phyloP scores from a whole-genome alignment of 1,140 invertebrate genomes.

The Nomia melanderi region DNA sequence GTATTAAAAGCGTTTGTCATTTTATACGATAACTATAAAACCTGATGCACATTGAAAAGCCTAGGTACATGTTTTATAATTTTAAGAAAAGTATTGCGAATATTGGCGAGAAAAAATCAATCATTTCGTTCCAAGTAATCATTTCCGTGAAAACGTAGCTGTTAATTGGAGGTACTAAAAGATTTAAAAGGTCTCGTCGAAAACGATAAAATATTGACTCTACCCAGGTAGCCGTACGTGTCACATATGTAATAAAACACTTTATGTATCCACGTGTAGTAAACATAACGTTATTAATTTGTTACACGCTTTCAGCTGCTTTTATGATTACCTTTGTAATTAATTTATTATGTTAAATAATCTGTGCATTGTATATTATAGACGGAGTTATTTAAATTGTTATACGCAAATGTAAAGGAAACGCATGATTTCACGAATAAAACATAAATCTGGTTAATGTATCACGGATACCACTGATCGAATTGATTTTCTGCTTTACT shows the following conservation, averaged over 20 bases:
- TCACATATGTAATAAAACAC: background rate
- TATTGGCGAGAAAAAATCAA: background rate
- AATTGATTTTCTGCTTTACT: too few relatives aligned
- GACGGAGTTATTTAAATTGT: too few relatives aligned
- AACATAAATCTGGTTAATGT: too few relatives aligned
- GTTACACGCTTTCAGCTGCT: background rate
- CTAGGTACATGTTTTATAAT: too few relatives aligned
- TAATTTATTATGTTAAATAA: background rate
- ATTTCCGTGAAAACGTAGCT: background rate
- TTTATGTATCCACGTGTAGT: background rate
- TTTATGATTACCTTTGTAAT: background rate
- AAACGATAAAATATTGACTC: background rate
- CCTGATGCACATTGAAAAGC: too few relatives aligned
- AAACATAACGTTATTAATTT: background rate
- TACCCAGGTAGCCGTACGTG: background rate
- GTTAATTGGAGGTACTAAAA: background rate
- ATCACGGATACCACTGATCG: too few relatives aligned
- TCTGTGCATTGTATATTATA: too few relatives aligned
- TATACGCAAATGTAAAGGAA: too few relatives aligned
- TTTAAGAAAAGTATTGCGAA: too few relatives aligned
- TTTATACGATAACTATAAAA: too few relatives aligned
- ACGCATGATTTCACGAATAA: too few relatives aligned
- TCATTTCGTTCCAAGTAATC: background rate
- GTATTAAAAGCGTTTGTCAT: too few relatives aligned
- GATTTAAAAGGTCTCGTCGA: background rate